Conservation (phyloP, 2,888 invertebrate genomes). For the Lasius platythorax region DNA sequence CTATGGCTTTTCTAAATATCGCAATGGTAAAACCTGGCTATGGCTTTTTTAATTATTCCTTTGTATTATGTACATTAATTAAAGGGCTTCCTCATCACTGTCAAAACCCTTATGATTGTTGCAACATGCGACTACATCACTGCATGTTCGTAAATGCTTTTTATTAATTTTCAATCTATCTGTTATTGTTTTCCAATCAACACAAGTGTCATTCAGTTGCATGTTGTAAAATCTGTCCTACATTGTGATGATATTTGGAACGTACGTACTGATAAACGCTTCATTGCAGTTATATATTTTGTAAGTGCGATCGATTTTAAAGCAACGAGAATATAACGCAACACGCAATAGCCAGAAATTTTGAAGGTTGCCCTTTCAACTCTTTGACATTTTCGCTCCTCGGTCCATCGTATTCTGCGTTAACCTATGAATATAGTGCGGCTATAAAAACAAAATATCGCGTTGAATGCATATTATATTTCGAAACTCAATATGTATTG, state of each 20-base stretch:
- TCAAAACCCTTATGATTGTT: neutral
- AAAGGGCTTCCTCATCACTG: neutral
- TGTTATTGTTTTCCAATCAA: conserved; percentile 17
- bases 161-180: conserved; percentile 21
- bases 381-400: neutral
- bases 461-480: conserved; percentile 15
- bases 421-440: neutral
- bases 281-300: neutral
- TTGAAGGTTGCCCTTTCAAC: conserved; percentile 20
- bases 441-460: neutral
- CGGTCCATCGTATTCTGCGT: neutral
- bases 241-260: conserved; percentile 2
- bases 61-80: neutral
- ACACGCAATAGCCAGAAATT: conserved; percentile 13
- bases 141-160: neutral
- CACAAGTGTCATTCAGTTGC: conserved; percentile 5
- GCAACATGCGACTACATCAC: neutral
- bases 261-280: conserved; percentile 20
- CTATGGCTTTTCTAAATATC: neutral
- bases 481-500: conserved; percentile 6
- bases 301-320: conserved; percentile 5
- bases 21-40: neutral
- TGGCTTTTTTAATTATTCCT: neutral
- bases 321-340: neutral
- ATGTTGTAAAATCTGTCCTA: conserved; percentile 6